A percentile compares a stretch with the other conserved stretches of the same genome.
These are phyloP conservation scores for Eurois occulta DNA, from an alignment of 2,888 invertebrate species.

Conservation along the genomic window DNA sequence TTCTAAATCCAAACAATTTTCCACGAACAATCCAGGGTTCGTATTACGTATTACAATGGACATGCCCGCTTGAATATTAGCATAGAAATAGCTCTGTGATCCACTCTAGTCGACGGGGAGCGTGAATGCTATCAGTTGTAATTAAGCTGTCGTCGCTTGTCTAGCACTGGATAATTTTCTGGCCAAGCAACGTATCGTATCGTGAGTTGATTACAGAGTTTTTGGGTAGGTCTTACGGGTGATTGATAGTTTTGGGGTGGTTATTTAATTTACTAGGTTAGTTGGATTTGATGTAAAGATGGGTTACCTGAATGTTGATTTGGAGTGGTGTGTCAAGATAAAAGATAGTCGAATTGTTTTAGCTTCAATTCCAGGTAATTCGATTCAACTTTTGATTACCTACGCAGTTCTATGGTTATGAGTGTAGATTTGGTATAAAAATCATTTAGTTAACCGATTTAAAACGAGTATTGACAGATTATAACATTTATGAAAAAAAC, in stretches of 20 bases:
- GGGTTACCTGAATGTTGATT: not conserved
- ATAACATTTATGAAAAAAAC: no score
- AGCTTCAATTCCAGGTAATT: no score
- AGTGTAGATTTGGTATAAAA: not conserved
- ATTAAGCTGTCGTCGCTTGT: conserved; percentile 72
- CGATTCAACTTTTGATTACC: not conserved
- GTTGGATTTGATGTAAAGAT: conserved; percentile 5
- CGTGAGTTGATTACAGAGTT: conserved; percentile 60
- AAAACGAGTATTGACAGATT: no score
- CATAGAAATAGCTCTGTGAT: conserved; percentile 67
- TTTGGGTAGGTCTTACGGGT: conserved; percentile 47
- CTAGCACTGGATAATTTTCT: conserved; percentile 65
- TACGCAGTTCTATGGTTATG: not conserved
- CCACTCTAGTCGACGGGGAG: conserved; percentile 61
- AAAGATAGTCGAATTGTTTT: conserved; percentile 3
- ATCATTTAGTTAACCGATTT: no score
- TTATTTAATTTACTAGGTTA: conserved; percentile 54
- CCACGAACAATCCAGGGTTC: conserved; percentile 38
- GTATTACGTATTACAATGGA: conserved; percentile 58
- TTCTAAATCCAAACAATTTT: conserved; percentile 54
- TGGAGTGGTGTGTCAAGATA: not conserved
- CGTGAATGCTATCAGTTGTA: conserved; percentile 72
- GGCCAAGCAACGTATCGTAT: conserved; percentile 54
- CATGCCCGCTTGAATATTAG: conserved; percentile 56
- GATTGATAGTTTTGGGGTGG: conserved; percentile 53